phyloP scores from a whole-genome alignment of 2,113 vertebrate species.

The Solenodon paradoxus region DNA sequence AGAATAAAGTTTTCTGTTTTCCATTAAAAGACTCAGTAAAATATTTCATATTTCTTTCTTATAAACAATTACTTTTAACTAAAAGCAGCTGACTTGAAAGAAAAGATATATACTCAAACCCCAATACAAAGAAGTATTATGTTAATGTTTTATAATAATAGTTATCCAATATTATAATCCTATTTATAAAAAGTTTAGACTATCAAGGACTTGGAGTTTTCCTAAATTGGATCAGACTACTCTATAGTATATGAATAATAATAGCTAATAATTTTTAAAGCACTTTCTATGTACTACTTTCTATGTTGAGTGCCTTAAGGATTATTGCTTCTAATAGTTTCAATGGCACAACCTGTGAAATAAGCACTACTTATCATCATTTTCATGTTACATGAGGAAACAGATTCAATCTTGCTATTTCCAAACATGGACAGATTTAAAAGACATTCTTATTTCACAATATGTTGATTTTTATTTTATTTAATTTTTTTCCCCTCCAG shows the following conservation, averaged over 20 bases:
- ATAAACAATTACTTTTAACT: conserved; percentile 4
- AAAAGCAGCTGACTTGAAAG: background rate
- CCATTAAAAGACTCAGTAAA: background rate
- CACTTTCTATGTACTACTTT: background rate
- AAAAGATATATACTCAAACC: background rate
- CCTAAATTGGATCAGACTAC: background rate
- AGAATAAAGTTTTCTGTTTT: background rate
- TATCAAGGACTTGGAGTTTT: background rate
- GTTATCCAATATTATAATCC: background rate
- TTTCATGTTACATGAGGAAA: conserved; percentile 20
- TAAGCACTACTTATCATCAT: background rate
- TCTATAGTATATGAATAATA: too few species aligned
- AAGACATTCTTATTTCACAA: background rate
- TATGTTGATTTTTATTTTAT: too few species aligned
- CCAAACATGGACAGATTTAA: background rate
- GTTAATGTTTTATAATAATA: conserved; percentile 3
- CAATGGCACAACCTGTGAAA: background rate
- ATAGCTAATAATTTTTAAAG: background rate
- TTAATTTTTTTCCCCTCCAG: too few species aligned
- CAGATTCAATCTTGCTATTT: background rate
- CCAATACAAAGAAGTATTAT: background rate
- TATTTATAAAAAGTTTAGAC: conserved; percentile 22
- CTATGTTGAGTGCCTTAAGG: background rate
- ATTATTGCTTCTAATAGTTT: background rate
- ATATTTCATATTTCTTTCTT: background rate